Evolutionary conservation across 2,888 invertebrate species (phyloP).

Genomic region (Bedellia somnulentella): DNA sequence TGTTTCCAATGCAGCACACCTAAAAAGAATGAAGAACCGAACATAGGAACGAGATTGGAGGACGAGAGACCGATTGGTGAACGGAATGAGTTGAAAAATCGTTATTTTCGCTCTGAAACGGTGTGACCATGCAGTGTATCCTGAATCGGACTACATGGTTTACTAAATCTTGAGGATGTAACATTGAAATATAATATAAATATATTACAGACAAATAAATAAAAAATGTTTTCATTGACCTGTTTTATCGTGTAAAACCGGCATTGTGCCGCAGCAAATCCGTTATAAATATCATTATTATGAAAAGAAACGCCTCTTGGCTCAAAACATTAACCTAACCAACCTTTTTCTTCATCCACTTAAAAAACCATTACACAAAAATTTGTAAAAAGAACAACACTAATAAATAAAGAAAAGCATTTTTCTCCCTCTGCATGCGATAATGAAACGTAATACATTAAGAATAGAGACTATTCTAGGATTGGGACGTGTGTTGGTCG

Average conservation of each 20-base stretch:
- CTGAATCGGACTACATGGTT: no score
- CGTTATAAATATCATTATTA: not conserved
- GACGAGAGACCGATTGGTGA: no score
- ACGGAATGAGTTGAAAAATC: no score
- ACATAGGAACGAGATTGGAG: no score
- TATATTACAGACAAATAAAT: not conserved
- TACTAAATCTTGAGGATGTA: no score
- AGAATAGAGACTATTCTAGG: not conserved
- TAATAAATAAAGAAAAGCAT: constrained; percentile 45
- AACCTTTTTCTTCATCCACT: constrained; percentile 42
- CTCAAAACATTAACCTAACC: not conserved
- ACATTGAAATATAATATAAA: no score
- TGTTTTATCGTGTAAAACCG: not conserved
- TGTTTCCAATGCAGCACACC: no score
- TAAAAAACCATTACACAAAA: constrained; percentile 57
- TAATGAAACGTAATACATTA: not conserved
- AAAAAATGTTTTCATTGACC: not conserved
- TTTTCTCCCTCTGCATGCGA: constrained; percentile 11
- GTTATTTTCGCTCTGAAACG: no score
- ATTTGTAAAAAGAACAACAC: constrained; percentile 38
- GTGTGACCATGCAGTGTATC: no score
- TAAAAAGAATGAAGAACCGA: no score
- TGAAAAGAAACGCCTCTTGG: not conserved
- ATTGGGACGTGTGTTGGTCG: constrained; percentile 24
- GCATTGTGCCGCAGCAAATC: not conserved